phyloP scores from a whole-genome alignment of 37 sponge, comb jelly and placozoan species.

The Halichondria panicea region DNA sequence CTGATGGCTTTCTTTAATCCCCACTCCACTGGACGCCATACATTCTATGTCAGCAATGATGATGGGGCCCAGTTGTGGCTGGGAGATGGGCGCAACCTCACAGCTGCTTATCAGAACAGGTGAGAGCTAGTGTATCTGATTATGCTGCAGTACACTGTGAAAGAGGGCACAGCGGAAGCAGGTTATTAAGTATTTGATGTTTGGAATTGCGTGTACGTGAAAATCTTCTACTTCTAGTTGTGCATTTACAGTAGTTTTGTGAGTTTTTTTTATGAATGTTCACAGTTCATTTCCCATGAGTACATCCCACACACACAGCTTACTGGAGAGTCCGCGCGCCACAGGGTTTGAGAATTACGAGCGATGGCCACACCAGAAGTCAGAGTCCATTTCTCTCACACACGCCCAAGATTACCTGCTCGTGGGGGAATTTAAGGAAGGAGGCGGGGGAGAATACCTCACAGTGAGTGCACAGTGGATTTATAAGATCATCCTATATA shows the following conservation, averaged over 20 bases:
- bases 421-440: conserved; percentile 36
- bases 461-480: no score
- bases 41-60: conserved; percentile 48
- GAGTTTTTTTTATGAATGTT: no score
- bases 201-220: no score
- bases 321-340: not conserved
- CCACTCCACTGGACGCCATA: conserved; percentile 37
- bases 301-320: not conserved
- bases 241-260: no score
- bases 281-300: no score
- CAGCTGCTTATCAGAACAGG: conserved; percentile 6
- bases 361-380: not conserved
- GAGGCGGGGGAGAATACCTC: conserved; percentile 27
- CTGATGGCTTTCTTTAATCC: conserved; percentile 68
- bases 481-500: no score
- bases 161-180: no score
- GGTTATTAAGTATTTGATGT: no score
- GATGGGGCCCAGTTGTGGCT: conserved; percentile 28
- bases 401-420: conserved; percentile 40
- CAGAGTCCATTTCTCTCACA: conserved; percentile 27
- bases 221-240: no score
- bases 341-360: not conserved
- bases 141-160: no score
- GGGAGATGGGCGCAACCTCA: conserved; percentile 37
- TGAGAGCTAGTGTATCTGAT: no score